These are phyloP conservation scores for Sebastes matsubarae DNA, from an alignment of 2,797 vertebrate species.

Conservation along the genomic window DNA sequence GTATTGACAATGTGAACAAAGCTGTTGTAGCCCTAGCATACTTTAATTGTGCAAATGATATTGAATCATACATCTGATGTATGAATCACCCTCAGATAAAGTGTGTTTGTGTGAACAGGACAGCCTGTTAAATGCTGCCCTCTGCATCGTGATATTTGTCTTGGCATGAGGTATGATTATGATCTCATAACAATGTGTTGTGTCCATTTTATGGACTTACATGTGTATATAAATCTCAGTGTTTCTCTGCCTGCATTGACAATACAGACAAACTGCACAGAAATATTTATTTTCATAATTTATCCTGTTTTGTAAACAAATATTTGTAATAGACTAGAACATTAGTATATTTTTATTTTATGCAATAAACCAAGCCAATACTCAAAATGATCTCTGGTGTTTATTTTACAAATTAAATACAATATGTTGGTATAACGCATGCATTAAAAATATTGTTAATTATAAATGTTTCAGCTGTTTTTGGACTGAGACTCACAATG, in stretches of 20 bases:
- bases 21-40: not conserved
- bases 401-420: not conserved
- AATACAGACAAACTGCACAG: conserved; percentile 64
- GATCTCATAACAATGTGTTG: conserved; percentile 7
- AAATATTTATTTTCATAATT: conserved; percentile 83
- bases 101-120: conserved; percentile 4
- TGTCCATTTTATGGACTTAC: conserved; percentile 19
- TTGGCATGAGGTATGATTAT: conserved; percentile 27
- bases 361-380: conserved; percentile 71
- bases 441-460: not conserved
- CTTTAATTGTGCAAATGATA: conserved; percentile 19
- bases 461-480: not conserved
- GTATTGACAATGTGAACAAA: conserved; percentile 41
- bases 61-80: conserved; percentile 13
- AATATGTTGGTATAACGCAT: not conserved
- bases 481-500: not conserved
- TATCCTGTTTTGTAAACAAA: conserved; percentile 74
- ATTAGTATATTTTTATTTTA: conserved; percentile 67
- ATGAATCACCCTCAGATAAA: conserved; percentile 9
- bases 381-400: conserved; percentile 1
- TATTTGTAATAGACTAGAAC: conserved; percentile 69
- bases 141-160: conserved; percentile 27
- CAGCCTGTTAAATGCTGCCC: not conserved
- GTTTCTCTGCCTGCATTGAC: conserved; percentile 55
- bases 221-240: conserved; percentile 29